Evolutionary conservation across 2,113 vertebrate species (phyloP).

Genomic region (Ceratotherium simum): DNA sequence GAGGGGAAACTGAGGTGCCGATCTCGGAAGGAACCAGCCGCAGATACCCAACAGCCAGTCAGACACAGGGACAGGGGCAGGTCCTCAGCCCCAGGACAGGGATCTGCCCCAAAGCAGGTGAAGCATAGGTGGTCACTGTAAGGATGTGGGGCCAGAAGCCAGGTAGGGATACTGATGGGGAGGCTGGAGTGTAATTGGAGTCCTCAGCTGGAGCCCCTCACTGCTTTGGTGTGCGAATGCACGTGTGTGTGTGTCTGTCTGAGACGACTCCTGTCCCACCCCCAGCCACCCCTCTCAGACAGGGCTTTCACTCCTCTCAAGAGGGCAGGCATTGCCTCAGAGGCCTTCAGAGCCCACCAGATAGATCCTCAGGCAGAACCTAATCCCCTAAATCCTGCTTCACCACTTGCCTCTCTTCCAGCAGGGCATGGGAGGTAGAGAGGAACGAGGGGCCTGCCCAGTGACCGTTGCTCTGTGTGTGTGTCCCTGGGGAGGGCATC

Average conservation of each 20-base stretch:
- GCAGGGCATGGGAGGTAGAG: accelerated
- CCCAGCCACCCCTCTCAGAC: not conserved
- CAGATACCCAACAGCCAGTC: not conserved
- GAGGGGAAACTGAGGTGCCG: not conserved
- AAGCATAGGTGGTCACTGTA: not conserved
- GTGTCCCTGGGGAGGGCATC: not conserved
- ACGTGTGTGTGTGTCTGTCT: not conserved
- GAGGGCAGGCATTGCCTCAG: not conserved
- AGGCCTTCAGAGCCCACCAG: not conserved
- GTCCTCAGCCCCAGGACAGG: not conserved
- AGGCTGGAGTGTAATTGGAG: not conserved
- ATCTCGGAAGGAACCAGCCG: not conserved
- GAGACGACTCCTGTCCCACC: not conserved
- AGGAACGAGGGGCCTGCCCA: not conserved
- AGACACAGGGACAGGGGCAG: not conserved
- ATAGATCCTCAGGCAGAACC: not conserved
- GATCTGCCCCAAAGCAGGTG: not conserved
- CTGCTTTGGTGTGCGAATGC: not conserved
- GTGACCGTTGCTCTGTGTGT: accelerated
- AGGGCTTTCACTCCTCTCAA: not conserved
- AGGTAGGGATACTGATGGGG: not conserved
- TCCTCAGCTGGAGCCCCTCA: not conserved
- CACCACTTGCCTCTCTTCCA: not conserved
- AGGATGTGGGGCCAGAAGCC: not conserved
- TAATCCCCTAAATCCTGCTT: not conserved